phyloP scores from a whole-genome alignment of 2,888 invertebrate species.

The Drosophila koepferae region DNA sequence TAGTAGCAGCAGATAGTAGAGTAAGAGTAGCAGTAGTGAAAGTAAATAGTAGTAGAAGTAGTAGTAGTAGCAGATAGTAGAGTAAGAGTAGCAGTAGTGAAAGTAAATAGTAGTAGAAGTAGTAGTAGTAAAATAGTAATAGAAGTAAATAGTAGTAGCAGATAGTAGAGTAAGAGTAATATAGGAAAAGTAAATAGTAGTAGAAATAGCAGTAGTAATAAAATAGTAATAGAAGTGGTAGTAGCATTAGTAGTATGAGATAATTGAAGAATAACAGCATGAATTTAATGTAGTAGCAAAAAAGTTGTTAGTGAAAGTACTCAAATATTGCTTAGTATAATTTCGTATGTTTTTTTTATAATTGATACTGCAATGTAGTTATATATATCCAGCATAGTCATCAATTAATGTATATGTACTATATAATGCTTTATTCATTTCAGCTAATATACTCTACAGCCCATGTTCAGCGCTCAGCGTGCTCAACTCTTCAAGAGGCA shows the following conservation, averaged over 20 bases:
- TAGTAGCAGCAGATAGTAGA: too few relatives aligned
- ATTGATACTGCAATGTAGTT: background rate
- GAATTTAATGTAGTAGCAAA: background rate
- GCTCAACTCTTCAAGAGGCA: background rate
- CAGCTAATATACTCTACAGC: background rate
- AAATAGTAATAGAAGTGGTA: too few relatives aligned
- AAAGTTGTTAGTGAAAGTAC: background rate
- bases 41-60: background rate
- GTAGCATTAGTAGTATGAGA: background rate
- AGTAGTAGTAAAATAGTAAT: background rate
- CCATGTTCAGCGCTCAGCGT: background rate
- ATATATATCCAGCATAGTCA: background rate
- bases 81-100: background rate
- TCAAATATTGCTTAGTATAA: too few relatives aligned
- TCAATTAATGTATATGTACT: background rate
- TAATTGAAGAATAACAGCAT: too few relatives aligned
- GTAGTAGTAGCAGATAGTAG: background rate
- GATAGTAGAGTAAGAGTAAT: background rate
- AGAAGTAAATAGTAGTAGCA: background rate
- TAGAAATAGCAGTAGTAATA: background rate
- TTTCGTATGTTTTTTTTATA: too few relatives aligned
- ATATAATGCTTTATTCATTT: too few relatives aligned
- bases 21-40: too few relatives aligned
- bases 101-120: background rate
- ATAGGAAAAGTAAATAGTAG: too few relatives aligned